Base-by-base conservation (phyloP, 2,888 invertebrate species). In the Acholoe squamosa region DNA sequence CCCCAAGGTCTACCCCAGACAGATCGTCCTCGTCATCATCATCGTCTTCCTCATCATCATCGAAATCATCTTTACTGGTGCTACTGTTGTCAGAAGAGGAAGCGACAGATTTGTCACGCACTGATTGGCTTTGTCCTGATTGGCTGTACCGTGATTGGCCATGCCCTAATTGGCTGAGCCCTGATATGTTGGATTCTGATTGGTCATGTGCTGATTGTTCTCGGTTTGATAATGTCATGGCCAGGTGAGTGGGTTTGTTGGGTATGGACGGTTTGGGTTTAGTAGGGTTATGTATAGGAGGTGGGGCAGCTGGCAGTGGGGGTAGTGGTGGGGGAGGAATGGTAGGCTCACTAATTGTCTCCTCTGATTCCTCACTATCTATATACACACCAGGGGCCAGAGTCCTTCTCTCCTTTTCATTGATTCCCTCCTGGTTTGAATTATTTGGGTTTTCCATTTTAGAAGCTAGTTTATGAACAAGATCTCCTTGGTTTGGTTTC, bases 281-380 rank as follows among this genome's bases (percentile, higher is more conserved):
- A 3, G 14, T n/a, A 3, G 61, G n/a, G 5, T 19, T 61, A 19
- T 61, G 61, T 61, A n/a, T 19, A 61, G 61, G 61, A n/a, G 61
- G 61, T 7, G 61, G 61, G 19, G 61, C 22, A n/a, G 61, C 3
- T n/a, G 61, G 61, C 61, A n/a, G 76, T 76, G 76, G 25, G 1
- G 76, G 80, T 19, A 34, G 80, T n/a, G 33, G 80, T 19, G 80
- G 80, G 22, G 80, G 80, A 1, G 80, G 80, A 14, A 80, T 80
- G 22, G 80, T 80, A 12, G 80, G 80, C 19, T 80, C 80, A 80
- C 80, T 80, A 43, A 80, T 80, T 3, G 34, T 16, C 80, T 80
- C 80, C 43, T 80, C 80, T 1, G 33, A 80, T 33, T 43, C 19
- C 16, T 80, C 80, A 43, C 34, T 80, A 28, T 71, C 61, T 61